A percentile compares a stretch with the other conserved stretches of the same genome.
Evolutionary conservation across 2,113 vertebrate species (phyloP).

Genomic region (Anolis carolinensis): DNA sequence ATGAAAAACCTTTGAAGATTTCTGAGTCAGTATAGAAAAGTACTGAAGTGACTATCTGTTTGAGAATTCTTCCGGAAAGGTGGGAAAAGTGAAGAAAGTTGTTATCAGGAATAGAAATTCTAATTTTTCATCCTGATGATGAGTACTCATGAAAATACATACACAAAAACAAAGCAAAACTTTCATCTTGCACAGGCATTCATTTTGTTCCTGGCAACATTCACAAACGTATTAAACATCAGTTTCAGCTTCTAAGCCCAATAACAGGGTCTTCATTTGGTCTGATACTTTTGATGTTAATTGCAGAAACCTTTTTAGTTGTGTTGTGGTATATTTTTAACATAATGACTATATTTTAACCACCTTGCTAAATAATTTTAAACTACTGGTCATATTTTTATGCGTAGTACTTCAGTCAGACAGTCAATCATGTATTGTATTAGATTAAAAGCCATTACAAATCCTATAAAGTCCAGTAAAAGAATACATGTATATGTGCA

Average conservation of each 20-base stretch:
- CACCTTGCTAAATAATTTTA: too few relatives aligned
- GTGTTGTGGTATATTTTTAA: too few relatives aligned
- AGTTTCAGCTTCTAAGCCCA: not conserved
- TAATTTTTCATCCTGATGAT: not conserved
- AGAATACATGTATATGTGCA: too few relatives aligned
- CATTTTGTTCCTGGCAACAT: not conserved
- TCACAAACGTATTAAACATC: not conserved
- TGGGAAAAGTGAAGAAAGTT: not conserved
- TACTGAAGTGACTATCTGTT: not conserved
- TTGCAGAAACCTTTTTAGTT: too few relatives aligned
- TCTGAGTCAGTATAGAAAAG: not conserved
- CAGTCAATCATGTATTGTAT: too few relatives aligned
- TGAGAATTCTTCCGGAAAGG: not conserved
- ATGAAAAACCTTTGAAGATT: not conserved
- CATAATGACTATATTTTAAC: too few relatives aligned
- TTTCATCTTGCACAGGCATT: not conserved
- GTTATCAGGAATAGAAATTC: not conserved
- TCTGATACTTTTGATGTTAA: too few relatives aligned
- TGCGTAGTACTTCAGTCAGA: too few relatives aligned
- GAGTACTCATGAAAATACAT: not conserved
- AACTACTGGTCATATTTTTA: too few relatives aligned
- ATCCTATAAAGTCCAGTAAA: too few relatives aligned
- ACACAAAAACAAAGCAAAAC: not conserved
- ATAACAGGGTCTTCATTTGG: too few relatives aligned
- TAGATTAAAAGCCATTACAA: too few relatives aligned